These are phyloP conservation scores for Corythaeola cristata DNA, from an alignment of 2,113 vertebrate species.

Conservation along the genomic window DNA sequence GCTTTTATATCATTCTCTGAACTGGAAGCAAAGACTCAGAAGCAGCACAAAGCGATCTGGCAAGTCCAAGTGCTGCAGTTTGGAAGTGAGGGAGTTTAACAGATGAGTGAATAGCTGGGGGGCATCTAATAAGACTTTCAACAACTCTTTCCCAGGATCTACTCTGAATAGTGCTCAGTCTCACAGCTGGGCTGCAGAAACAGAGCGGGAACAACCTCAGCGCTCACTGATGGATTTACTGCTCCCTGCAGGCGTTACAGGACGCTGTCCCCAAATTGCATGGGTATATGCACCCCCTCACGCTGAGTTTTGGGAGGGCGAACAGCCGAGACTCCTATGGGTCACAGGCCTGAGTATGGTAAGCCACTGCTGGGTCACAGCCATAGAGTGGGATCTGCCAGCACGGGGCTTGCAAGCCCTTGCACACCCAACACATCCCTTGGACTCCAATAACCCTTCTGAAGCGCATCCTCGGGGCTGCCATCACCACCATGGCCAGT, in stretches of 20 bases:
- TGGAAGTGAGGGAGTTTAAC: not conserved
- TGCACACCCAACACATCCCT: not conserved
- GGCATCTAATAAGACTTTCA: constrained; percentile 6
- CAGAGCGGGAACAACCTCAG: not conserved
- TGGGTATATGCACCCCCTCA: not conserved
- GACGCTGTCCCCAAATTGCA: not conserved
- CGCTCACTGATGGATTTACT: not conserved
- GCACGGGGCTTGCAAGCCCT: not conserved
- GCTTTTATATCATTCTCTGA: not conserved
- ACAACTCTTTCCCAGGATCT: not conserved
- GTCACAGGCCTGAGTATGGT: not conserved
- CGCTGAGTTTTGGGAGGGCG: not conserved
- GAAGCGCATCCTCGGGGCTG: not conserved
- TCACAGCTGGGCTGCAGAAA: not conserved
- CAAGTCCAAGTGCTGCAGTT: not conserved
- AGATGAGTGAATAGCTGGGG: not conserved
- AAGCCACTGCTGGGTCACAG: not conserved
- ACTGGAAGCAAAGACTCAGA: not conserved
- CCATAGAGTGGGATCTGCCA: not conserved
- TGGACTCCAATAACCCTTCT: not conserved
- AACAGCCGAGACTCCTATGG: not conserved
- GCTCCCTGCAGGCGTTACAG: not conserved
- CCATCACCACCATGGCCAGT: not conserved
- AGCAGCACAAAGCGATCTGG: not conserved
- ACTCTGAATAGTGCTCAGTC: not conserved